Evolutionary conservation across 2,797 vertebrate species (phyloP).

Genomic region (Oryzias dopingdopingensis): DNA sequence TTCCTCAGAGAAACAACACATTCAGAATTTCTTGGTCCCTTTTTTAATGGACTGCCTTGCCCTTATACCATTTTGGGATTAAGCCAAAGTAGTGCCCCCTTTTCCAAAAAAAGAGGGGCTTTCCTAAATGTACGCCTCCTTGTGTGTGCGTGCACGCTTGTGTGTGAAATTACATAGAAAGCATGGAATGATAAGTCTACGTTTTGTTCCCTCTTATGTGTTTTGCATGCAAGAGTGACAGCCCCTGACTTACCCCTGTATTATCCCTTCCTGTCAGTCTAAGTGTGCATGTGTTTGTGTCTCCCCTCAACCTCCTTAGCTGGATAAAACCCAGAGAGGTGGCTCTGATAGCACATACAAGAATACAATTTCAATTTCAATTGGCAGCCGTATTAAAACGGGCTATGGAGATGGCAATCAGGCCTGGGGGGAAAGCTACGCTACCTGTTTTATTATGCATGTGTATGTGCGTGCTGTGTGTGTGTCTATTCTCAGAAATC

Average conservation of each 20-base stretch:
- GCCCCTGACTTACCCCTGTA: slow-evolving; percentile 59
- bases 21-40: slow-evolving; percentile 62
- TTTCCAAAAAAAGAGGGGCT: slow-evolving; percentile 32
- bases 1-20: slow-evolving; percentile 60
- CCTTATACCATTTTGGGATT: slow-evolving; percentile 67
- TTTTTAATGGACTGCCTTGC: slow-evolving; percentile 71
- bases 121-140: slow-evolving; percentile 11
- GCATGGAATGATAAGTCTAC: slow-evolving; percentile 59
- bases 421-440: slow-evolving; percentile 56
- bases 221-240: slow-evolving; percentile 66
- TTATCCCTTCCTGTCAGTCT: slow-evolving; percentile 52
- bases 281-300: slow-evolving; percentile 26
- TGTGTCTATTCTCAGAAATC: slow-evolving; percentile 55
- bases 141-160: slow-evolving; percentile 4
- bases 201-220: slow-evolving; percentile 67
- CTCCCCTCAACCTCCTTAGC: slow-evolving; percentile 48
- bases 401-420: slow-evolving; percentile 77
- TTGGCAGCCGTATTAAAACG: slow-evolving; percentile 69
- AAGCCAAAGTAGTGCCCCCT: slow-evolving; percentile 61
- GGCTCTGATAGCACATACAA: slow-evolving; percentile 70
- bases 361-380: slow-evolving; percentile 81
- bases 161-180: slow-evolving; percentile 50
- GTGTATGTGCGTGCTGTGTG: slow-evolving; percentile 22
- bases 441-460: slow-evolving; percentile 39
- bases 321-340: slow-evolving; percentile 72